phyloP scores from a whole-genome alignment of 1,140 invertebrate species.

The Drosophila nasuta region DNA sequence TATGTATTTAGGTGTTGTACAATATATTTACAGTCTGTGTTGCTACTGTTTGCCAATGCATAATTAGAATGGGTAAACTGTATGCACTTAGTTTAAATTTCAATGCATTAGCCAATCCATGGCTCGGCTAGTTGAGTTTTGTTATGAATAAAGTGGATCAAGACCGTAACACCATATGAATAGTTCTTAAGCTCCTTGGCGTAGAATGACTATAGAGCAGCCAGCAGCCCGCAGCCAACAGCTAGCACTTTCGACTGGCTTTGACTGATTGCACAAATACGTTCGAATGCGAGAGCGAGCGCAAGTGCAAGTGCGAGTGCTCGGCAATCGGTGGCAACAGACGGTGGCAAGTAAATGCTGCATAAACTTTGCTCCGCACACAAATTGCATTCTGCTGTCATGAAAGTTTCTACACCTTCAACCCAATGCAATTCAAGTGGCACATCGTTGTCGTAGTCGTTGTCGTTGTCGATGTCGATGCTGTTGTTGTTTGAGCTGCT shows the following conservation, averaged over 20 bases:
- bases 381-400: constrained; percentile 76
- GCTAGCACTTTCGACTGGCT: background rate
- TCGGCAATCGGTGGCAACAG: constrained; percentile 17
- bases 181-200: constrained; percentile 22
- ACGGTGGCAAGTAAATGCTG: constrained; percentile 43
- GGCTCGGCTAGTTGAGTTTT: background rate
- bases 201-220: background rate
- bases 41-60: constrained; percentile 34
- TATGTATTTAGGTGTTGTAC: background rate
- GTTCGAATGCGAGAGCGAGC: background rate
- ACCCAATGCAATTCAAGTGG: constrained; percentile 63
- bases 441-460: constrained; percentile 32
- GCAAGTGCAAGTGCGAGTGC: background rate
- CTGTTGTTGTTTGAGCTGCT: constrained; percentile 57
- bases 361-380: constrained; percentile 47
- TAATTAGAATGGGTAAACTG: constrained; percentile 68
- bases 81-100: constrained; percentile 29
- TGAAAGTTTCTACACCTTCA: constrained; percentile 70
- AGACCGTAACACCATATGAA: background rate
- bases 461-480: constrained; percentile 23
- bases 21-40: background rate
- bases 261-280: constrained; percentile 60
- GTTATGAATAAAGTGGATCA: constrained; percentile 7
- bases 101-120: constrained; percentile 44
- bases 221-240: too few species aligned